Percentiles rank a stretch among this genome's conserved stretches.
Evolutionary conservation across 1,140 invertebrate genomes (phyloP).

Genomic region (Drosophila asahinai): DNA sequence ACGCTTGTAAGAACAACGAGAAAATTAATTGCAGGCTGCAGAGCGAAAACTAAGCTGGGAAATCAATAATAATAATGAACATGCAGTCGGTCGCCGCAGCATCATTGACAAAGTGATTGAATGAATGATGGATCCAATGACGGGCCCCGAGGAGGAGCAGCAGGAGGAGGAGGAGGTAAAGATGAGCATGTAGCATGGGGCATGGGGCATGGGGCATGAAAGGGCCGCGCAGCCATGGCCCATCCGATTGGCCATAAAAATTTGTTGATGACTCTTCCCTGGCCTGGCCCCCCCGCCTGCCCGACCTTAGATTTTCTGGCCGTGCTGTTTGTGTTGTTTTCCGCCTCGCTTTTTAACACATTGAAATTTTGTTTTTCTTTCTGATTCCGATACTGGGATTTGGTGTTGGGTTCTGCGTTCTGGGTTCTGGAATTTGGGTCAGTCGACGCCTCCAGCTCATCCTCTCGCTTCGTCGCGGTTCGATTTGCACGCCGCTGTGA

Average conservation of each 20-base stretch:
- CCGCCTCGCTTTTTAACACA: slow-evolving; percentile 65
- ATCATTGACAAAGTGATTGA: slow-evolving; percentile 83
- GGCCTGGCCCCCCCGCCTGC: neutral
- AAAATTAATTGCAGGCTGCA: slow-evolving; percentile 78
- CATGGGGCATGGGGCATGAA: slow-evolving; percentile 31
- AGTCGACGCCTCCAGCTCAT: slow-evolving; percentile 27
- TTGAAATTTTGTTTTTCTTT: slow-evolving; percentile 56
- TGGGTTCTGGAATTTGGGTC: slow-evolving; percentile 65
- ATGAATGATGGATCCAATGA: slow-evolving; percentile 67
- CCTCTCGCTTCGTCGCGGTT: neutral
- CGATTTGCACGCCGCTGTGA: slow-evolving; percentile 17
- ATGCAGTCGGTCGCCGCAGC: slow-evolving; percentile 42
- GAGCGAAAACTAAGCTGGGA: slow-evolving; percentile 76
- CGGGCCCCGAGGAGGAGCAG: neutral
- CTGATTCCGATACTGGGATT: slow-evolving; percentile 25
- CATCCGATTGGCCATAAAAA: slow-evolving; percentile 76
- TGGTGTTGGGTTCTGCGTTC: neutral
- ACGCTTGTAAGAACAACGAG: slow-evolving; percentile 55
- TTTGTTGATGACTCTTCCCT: slow-evolving; percentile 69
- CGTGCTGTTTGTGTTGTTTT: slow-evolving; percentile 28
- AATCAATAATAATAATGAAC: slow-evolving; percentile 83
- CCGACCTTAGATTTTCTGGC: neutral
- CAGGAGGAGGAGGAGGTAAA: too few relatives aligned
- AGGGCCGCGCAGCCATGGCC: slow-evolving; percentile 35
- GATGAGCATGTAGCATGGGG: slow-evolving; percentile 1